phyloP scores from a whole-genome alignment of 2,797 vertebrate genomes.

The Tragelaphus oryx region DNA sequence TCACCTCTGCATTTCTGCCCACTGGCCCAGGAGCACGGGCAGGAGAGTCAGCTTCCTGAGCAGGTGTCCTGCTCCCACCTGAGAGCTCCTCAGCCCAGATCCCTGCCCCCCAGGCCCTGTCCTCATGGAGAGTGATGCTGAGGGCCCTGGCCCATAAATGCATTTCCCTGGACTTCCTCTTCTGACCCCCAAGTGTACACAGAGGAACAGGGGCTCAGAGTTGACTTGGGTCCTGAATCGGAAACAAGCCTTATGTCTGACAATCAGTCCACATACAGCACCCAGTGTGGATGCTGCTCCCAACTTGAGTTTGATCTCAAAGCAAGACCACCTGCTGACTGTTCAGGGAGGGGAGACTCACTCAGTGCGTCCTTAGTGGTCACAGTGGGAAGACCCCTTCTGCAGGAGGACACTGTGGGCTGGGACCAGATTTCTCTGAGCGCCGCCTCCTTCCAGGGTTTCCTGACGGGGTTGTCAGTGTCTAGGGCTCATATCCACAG shows the following conservation, averaged over 20 bases:
- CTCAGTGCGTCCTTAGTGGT: fast-evolving
- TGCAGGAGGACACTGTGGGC: not conserved
- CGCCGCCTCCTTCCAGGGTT: fast-evolving
- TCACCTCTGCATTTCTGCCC: not conserved
- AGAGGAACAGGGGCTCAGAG: not conserved
- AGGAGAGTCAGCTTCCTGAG: not conserved
- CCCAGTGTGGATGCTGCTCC: not conserved
- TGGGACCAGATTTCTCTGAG: fast-evolving
- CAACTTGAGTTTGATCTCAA: not conserved
- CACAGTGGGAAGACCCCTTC: not conserved
- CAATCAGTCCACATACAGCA: not conserved
- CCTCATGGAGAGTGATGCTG: not conserved
- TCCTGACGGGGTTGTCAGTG: not conserved
- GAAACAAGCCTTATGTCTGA: not conserved
- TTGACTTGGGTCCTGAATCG: not conserved
- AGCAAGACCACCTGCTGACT: not conserved
- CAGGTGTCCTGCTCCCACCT: not conserved
- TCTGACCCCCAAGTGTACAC: not conserved
- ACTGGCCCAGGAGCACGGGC: not conserved
- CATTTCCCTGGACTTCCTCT: not conserved
- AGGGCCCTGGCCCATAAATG: too few relatives aligned
- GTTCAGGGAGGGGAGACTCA: not conserved
- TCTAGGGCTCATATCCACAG: not conserved
- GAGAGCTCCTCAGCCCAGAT: not conserved
- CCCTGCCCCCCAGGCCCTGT: not conserved